These are phyloP conservation scores for Ormia ochracea DNA, from an alignment of 2,888 invertebrate genomes.

Conservation along the genomic window DNA sequence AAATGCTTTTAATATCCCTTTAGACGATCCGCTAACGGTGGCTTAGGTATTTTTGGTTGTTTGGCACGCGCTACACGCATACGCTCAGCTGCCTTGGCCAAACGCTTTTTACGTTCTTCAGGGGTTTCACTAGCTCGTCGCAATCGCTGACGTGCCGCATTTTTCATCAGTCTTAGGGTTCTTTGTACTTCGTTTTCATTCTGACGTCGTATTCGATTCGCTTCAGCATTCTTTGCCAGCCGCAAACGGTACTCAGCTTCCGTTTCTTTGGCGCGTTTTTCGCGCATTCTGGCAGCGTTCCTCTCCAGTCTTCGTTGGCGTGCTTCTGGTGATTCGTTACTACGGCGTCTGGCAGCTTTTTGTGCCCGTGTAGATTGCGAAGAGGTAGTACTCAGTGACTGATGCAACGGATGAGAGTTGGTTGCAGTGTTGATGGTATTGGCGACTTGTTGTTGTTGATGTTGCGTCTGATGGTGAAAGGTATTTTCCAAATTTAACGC, in stretches of 20 bases:
- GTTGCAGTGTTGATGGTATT: slow-evolving; percentile 57
- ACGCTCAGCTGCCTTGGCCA: slow-evolving; percentile 76
- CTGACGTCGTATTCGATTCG: slow-evolving; percentile 76
- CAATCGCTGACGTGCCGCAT: slow-evolving; percentile 76
- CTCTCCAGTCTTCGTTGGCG: slow-evolving; percentile 74
- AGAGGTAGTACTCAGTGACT: slow-evolving; percentile 68
- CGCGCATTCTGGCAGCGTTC: slow-evolving; percentile 77
- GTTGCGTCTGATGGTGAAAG: slow-evolving; percentile 64
- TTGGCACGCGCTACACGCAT: slow-evolving; percentile 75
- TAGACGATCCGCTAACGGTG: slow-evolving; percentile 75
- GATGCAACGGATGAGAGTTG: slow-evolving; percentile 70
- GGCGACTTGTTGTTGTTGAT: slow-evolving; percentile 62
- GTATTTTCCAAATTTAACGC: slow-evolving; percentile 67
- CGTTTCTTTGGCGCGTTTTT: slow-evolving; percentile 75
- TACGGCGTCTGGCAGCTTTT: slow-evolving; percentile 74
- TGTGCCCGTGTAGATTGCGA: slow-evolving; percentile 70
- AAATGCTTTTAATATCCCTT: slow-evolving; percentile 72
- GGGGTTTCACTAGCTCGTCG: slow-evolving; percentile 75
- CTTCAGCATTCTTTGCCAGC: slow-evolving; percentile 76
- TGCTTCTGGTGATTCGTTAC: slow-evolving; percentile 77
- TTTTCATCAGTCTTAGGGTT: slow-evolving; percentile 77
- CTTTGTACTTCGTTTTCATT: slow-evolving; percentile 77
- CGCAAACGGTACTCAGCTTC: slow-evolving; percentile 75
- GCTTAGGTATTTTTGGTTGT: slow-evolving; percentile 76
- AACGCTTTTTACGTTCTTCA: slow-evolving; percentile 74